Base-by-base conservation (phyloP, 2,113 vertebrate genomes). In the Chaetorhynchus papuensis region DNA sequence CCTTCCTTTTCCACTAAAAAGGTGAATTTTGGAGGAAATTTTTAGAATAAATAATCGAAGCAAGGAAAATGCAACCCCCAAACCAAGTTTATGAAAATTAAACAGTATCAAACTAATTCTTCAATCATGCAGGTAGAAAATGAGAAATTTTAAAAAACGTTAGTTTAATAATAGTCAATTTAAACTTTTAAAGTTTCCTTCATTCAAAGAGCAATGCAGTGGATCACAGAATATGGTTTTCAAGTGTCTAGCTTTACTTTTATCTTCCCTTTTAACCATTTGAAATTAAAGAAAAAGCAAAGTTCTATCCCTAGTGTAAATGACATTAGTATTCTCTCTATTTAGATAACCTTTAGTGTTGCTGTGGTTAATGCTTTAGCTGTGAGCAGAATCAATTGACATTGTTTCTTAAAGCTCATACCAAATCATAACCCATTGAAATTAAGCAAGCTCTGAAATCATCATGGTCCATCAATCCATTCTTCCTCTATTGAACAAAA, bases 341-440 rank as follows among this genome's bases (percentile, higher is more conserved):
- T 70, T 68, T 53, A 59, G 69, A 65, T 68, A 90, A 70, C 52
- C 26, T 92, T 92, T 93, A 93, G 53, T 78, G 15, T 45, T 61
- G 65, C 57, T 56, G 50, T 65, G 66, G 82, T 94, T 92, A 63
- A 54, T 3, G 1, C 87, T 82, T 63, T 17, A 87, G 92, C 37
- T 59, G 42, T 45, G 81, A 41, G 71, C 30, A 96, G 24, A 83
- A 54, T 44, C 35, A 49, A 39, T 44, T 90, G 49, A 76, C 50
- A 77, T 41, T 41, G 37, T 59, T 92, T 66, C 53, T 88, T 71
- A 74, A 91, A 79, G 37, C 74, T 89, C 98, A 79, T 99, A 99
- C 99, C 99, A 99, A 97, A 96, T 99, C 99, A 87, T 99, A 99
- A 90, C 99, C 99, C 99, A 99, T 99, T 77, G 99, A 99, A 98